Percentiles rank a stretch among this genome's conserved stretches.
Evolutionary conservation across 92 coral and sea anemone species (phyloP).

Genomic region (Phymanthus crucifer): DNA sequence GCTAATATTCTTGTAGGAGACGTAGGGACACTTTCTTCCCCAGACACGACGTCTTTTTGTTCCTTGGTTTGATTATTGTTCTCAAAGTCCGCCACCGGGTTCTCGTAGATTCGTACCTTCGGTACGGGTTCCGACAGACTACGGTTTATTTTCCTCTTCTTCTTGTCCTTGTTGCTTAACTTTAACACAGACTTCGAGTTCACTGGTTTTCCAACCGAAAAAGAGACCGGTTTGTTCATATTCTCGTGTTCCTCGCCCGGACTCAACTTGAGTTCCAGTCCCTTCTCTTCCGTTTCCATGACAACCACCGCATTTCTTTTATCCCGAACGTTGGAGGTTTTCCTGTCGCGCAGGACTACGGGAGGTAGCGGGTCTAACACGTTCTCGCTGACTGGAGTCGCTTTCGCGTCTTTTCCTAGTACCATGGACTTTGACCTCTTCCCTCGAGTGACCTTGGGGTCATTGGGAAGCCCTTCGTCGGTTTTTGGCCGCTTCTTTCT

Average conservation of each 20-base stretch:
- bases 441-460: slow-evolving; percentile 23
- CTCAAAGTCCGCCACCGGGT: slow-evolving; percentile 62
- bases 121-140: slow-evolving; percentile 48
- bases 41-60: background rate
- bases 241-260: background rate
- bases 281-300: slow-evolving; percentile 74
- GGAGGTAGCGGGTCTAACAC: slow-evolving; percentile 60
- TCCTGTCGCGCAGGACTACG: slow-evolving; percentile 53
- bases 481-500: slow-evolving; percentile 81
- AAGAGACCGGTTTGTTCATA: background rate
- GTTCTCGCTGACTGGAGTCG: slow-evolving; percentile 27
- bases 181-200: slow-evolving; percentile 62
- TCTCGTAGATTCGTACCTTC: slow-evolving; percentile 79
- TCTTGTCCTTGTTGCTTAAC: slow-evolving; percentile 69
- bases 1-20: slow-evolving; percentile 73
- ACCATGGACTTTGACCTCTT: slow-evolving; percentile 70
- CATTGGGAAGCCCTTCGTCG: slow-evolving; percentile 61
- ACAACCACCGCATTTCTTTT: slow-evolving; percentile 84
- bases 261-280: slow-evolving; percentile 51
- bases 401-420: slow-evolving; percentile 69
- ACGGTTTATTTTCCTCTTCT: slow-evolving; percentile 58
- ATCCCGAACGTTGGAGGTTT: slow-evolving; percentile 40
- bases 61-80: slow-evolving; percentile 31
- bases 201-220: slow-evolving; percentile 50
- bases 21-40: slow-evolving; percentile 30